These are phyloP conservation scores for Thalpophila matura DNA, from an alignment of 2,888 invertebrate genomes.

Conservation along the genomic window DNA sequence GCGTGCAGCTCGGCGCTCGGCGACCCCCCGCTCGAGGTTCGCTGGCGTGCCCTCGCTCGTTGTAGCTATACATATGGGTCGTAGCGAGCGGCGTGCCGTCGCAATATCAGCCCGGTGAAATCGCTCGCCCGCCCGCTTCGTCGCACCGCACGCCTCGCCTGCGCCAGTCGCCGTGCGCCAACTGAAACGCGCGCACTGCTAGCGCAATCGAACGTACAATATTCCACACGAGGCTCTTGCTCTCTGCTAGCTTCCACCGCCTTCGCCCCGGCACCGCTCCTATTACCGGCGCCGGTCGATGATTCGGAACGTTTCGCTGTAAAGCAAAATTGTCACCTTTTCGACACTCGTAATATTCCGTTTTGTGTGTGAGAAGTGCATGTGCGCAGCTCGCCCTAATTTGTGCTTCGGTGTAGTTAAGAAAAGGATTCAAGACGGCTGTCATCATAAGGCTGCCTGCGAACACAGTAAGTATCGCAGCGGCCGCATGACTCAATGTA, in stretches of 20 bases:
- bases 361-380: slow-evolving; percentile 80
- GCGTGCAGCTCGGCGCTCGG: slow-evolving; percentile 81
- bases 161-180: slow-evolving; percentile 91
- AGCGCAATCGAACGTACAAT: slow-evolving; percentile 87
- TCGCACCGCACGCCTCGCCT: slow-evolving; percentile 88
- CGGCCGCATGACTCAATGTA: slow-evolving; percentile 88
- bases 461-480: slow-evolving; percentile 88
- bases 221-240: slow-evolving; percentile 81
- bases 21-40: slow-evolving; percentile 83
- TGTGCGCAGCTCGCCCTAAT: slow-evolving; percentile 80
- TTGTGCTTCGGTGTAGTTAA: slow-evolving; percentile 80
- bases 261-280: slow-evolving; percentile 71
- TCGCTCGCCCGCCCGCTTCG: slow-evolving; percentile 89
- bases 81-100: slow-evolving; percentile 86
- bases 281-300: slow-evolving; percentile 75
- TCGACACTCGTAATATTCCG: slow-evolving; percentile 62
- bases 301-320: slow-evolving; percentile 70
- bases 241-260: slow-evolving; percentile 76
- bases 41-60: slow-evolving; percentile 84
- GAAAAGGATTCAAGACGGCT: slow-evolving; percentile 88
- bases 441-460: slow-evolving; percentile 90
- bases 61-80: slow-evolving; percentile 87
- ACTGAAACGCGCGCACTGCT: slow-evolving; percentile 90
- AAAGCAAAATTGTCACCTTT: slow-evolving; percentile 68
- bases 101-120: slow-evolving; percentile 91